These are phyloP conservation scores for Drosophila carrolli DNA, from an alignment of 1,140 invertebrate genomes.

Conservation along the genomic window DNA sequence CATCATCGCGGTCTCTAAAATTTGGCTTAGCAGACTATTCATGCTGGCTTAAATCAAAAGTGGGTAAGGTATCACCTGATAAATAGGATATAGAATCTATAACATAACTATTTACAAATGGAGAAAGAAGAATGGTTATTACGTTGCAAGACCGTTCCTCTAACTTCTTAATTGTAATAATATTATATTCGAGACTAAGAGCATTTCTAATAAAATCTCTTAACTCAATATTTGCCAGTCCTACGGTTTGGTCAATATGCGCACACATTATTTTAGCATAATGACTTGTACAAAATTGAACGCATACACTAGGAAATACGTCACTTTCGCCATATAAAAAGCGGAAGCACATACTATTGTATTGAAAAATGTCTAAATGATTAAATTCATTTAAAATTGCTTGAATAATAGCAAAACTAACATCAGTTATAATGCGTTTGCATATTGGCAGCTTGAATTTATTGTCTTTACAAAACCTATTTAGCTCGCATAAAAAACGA, in stretches of 20 bases:
- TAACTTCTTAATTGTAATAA: too few relatives aligned
- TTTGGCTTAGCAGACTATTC: not conserved
- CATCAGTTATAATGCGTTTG: constrained; percentile 3
- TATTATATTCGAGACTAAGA: too few relatives aligned
- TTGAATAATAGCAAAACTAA: constrained; percentile 1
- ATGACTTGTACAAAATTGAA: not conserved
- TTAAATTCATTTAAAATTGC: not conserved
- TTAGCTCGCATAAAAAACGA: not conserved
- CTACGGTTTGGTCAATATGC: not conserved
- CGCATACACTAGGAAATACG: too few relatives aligned
- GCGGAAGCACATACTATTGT: not conserved
- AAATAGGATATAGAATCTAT: not conserved
- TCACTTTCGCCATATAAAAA: not conserved
- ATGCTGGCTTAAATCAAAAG: not conserved
- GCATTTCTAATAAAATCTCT: not conserved
- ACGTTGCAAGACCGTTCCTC: too few relatives aligned
- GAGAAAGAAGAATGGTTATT: too few relatives aligned
- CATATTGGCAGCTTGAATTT: constrained; percentile 5
- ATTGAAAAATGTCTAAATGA: not conserved
- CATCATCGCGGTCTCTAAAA: too few relatives aligned
- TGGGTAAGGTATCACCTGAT: not conserved
- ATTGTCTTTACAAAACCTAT: too few relatives aligned
- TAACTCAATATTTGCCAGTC: not conserved
- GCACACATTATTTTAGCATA: not conserved
- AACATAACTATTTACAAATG: not conserved